A percentile compares a stretch with the other conserved stretches of the same genome.
These are phyloP conservation scores for Pungitius pungitius DNA, from an alignment of 2,113 vertebrate species.

Conservation along the genomic window DNA sequence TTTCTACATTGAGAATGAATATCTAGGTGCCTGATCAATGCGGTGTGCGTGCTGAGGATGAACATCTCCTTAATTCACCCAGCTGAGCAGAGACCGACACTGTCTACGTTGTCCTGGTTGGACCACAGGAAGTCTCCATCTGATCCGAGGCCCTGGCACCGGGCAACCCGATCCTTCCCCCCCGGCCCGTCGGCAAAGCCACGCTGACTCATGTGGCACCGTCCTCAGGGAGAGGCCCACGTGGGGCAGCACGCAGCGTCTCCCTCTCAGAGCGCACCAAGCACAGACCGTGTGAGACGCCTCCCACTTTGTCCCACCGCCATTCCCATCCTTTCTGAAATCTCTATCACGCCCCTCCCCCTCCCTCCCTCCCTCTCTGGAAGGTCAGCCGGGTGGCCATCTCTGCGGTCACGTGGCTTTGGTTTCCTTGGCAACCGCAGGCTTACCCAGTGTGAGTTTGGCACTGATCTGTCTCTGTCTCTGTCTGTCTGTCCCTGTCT, in stretches of 20 bases:
- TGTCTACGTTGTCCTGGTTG: not conserved
- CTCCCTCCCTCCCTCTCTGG: conserved; percentile 39
- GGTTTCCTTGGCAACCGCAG: conserved; percentile 50
- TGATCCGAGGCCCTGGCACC: not conserved
- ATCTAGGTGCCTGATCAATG: not conserved
- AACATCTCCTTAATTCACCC: not conserved
- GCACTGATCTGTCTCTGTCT: conserved; percentile 25
- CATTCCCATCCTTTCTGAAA: not conserved
- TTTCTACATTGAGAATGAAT: not conserved
- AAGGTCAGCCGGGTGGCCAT: conserved; percentile 63
- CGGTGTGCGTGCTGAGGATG: not conserved
- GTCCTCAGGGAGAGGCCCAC: not conserved
- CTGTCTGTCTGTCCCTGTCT: conserved; percentile 40
- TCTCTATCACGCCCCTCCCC: conserved; percentile 15
- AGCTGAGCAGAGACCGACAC: not conserved
- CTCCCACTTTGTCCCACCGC: not conserved
- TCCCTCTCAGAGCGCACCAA: not conserved
- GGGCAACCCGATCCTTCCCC: not conserved
- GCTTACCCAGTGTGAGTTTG: conserved; percentile 59
- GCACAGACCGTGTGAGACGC: not conserved
- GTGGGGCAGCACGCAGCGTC: not conserved
- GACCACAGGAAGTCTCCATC: conserved; percentile 3
- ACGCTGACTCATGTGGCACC: not conserved
- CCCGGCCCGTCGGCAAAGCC: not conserved
- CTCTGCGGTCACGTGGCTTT: conserved; percentile 47